These are phyloP conservation scores for Nasonia longicornis DNA, from an alignment of 1,140 invertebrate species.

Conservation along the genomic window DNA sequence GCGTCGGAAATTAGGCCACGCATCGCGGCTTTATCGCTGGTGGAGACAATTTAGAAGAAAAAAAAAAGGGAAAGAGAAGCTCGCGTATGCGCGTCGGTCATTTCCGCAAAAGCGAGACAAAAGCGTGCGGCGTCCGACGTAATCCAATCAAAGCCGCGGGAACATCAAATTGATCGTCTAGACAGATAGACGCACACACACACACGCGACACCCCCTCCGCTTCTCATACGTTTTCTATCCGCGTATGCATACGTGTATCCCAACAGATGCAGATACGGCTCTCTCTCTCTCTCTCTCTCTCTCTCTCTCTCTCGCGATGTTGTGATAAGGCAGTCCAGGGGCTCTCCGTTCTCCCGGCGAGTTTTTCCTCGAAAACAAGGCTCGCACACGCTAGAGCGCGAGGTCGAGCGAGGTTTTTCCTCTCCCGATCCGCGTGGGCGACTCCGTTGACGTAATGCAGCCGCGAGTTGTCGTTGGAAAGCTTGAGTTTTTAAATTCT, in stretches of 20 bases:
- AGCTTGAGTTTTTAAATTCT: background rate
- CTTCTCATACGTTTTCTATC: background rate
- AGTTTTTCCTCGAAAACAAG: background rate
- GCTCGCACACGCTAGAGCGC: no score
- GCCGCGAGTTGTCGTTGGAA: slow-evolving; percentile 48
- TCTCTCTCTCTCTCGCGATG: slow-evolving; percentile 14
- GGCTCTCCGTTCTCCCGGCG: background rate
- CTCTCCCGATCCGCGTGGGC: background rate
- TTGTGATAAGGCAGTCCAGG: slow-evolving; percentile 18
- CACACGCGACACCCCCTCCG: background rate
- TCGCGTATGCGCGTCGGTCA: no score
- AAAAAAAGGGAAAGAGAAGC: background rate
- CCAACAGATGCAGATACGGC: background rate
- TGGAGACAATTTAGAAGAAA: background rate
- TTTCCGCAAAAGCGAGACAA: background rate
- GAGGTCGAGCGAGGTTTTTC: background rate
- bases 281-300: background rate
- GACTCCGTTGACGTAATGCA: slow-evolving; percentile 49
- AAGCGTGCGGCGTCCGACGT: background rate
- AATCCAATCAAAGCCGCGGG: slow-evolving; percentile 36
- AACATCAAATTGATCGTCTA: slow-evolving; percentile 50
- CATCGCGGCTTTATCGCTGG: background rate
- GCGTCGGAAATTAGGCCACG: background rate
- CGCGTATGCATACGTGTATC: no score
- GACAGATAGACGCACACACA: slow-evolving; percentile 16